Conservation (phyloP, 2,113 vertebrate species). For the Ailuropoda melanoleuca region DNA sequence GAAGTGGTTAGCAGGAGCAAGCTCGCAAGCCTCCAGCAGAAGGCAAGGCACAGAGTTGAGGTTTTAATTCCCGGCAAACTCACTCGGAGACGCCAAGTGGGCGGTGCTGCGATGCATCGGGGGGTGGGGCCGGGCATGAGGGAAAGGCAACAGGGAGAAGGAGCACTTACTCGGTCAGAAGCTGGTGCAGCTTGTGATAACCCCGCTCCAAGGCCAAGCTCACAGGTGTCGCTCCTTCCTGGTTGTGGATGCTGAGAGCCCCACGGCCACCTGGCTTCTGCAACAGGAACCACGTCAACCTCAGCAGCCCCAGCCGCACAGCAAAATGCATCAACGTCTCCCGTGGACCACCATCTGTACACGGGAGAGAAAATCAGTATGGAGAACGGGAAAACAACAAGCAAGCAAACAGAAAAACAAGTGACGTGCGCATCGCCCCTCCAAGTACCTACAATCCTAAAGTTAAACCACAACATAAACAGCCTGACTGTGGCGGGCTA, state of each 20-base stretch:
- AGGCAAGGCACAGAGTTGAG: not conserved
- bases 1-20: not conserved
- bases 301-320: slow-evolving; percentile 90
- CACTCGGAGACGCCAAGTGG: not conserved
- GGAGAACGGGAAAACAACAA: not conserved
- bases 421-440: not conserved
- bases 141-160: not conserved
- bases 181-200: slow-evolving; percentile 86
- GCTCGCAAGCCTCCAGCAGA: not conserved
- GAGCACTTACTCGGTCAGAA: slow-evolving; percentile 89
- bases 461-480: not conserved
- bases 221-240: slow-evolving; percentile 91
- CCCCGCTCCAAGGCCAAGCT: slow-evolving; percentile 90
- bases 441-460: not conserved
- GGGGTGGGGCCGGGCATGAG: not conserved
- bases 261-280: slow-evolving; percentile 91
- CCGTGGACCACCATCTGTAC: slow-evolving; percentile 88
- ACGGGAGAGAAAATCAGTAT: not conserved
- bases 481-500: not conserved
- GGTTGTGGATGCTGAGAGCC: slow-evolving; percentile 91
- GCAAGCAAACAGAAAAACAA: not conserved
- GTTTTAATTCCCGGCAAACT: not conserved
- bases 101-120: not conserved
- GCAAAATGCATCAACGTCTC: slow-evolving; percentile 97
- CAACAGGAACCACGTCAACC: slow-evolving; percentile 90